Evolutionary conservation across 2,113 vertebrate species (phyloP), one percentile per base, ranked within the genome.

Genomic region (Pomatorhinus ruficollis): DNA sequence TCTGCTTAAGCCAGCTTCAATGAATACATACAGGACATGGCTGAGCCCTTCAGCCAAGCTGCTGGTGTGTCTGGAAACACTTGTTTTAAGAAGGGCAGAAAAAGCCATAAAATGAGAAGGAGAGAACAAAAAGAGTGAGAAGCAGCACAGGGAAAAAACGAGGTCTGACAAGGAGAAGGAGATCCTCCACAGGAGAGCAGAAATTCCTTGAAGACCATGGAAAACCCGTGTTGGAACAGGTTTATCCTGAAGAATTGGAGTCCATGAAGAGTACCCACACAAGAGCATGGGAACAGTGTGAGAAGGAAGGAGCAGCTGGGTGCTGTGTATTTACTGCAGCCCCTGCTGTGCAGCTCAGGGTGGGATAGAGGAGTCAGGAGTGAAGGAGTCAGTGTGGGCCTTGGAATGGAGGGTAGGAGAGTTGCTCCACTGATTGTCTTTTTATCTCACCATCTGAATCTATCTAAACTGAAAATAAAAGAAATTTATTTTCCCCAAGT

Each of bases 271-370:
- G 4, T 10, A 52, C 11, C 11, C 30, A 27, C 0, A 0, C 11
- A 72, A 40, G 16, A 81, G 18, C 14, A 71, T 13, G 5, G 27
- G 15, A 70, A 47, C 6, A 50, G 33, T 15, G 15, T 33, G 13
- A 71, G 16, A 25, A 78, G 3, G 16, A 68, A 85, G 33, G 12
- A 83, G 21, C 0, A 9, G 5, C 3, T 82, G 22, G 28, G 30
- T 54, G 22, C 27, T 35, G 3, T 23, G 25, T 50, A 19, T 25
- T 47, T 72, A 39, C 39, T 82, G 30, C 47, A 70, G 15, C 5
- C 5, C 3, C 5, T 0, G 12, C 10, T 30, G 21, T 3, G 2
- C 25, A 4, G 3, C 18, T 50, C 1, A 0, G 4, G 2, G 9
- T 54, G 16, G 8, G 20, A 54, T 4, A 50, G 25, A 60, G 22